phyloP scores from a whole-genome alignment of 2,797 vertebrate genomes.

The Martes flavigula region DNA sequence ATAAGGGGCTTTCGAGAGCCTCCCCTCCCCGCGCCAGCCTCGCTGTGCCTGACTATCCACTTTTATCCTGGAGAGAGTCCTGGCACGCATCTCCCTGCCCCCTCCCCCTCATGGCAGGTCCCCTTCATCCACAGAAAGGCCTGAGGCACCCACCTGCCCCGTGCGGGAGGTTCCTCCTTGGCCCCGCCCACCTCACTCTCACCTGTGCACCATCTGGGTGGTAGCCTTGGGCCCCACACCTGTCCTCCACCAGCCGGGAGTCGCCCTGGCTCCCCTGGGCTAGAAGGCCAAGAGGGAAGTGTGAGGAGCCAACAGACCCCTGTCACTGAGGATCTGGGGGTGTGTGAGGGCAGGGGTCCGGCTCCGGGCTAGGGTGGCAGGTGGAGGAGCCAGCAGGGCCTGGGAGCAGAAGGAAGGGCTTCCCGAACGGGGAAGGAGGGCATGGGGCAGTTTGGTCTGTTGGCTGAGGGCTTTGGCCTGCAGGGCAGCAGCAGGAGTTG shows the following conservation, averaged over 20 bases:
- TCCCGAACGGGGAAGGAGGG: neutral
- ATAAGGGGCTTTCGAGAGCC: conserved; percentile 77
- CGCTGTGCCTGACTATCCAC: neutral
- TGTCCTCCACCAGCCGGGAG: neutral
- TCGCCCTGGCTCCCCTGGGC: neutral
- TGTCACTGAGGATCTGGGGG: neutral
- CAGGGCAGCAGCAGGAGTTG: neutral
- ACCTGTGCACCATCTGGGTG: neutral
- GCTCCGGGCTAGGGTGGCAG: neutral
- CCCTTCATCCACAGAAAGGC: too few species aligned
- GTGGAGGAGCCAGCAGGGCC: neutral
- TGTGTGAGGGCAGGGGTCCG: accelerated
- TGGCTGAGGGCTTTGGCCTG: neutral
- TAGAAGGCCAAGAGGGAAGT: neutral
- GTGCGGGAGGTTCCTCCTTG: neutral
- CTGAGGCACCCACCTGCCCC: accelerated
- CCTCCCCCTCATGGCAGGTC: neutral
- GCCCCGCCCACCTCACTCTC: neutral
- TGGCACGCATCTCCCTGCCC: neutral
- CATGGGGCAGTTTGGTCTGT: neutral
- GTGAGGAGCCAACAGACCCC: too few species aligned
- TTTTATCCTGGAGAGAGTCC: neutral
- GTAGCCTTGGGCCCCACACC: neutral
- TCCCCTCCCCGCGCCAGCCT: conserved; percentile 33
- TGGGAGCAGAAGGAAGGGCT: neutral